A percentile compares a stretch with the other conserved stretches of the same genome.
These are phyloP conservation scores for Cheilosia scutellata DNA, from an alignment of 2,888 invertebrate genomes.

Conservation along the genomic window DNA sequence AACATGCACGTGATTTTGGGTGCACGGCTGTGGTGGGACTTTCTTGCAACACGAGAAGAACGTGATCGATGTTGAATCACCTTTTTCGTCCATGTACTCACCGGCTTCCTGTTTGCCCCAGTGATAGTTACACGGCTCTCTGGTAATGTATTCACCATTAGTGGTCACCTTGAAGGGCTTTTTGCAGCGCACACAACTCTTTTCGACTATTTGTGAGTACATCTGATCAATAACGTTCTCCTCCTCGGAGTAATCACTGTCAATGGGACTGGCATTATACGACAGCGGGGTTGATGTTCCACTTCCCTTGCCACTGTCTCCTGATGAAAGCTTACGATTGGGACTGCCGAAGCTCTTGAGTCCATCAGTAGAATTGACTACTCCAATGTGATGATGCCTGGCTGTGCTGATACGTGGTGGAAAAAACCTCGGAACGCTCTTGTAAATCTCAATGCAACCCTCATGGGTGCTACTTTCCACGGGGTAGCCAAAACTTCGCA, in stretches of 20 bases:
- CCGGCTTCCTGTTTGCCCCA: conserved; percentile 91
- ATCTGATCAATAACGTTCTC: conserved; percentile 76
- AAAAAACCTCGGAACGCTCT: conserved; percentile 85
- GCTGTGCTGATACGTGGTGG: conserved; percentile 47
- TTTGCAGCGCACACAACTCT: conserved; percentile 90
- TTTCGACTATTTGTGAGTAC: conserved; percentile 83
- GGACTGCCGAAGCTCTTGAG: conserved; percentile 75
- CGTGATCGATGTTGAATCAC: conserved; percentile 79
- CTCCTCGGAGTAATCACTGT: conserved; percentile 80
- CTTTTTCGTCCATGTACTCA: conserved; percentile 79
- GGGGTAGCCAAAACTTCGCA: conserved; percentile 90
- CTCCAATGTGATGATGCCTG: conserved; percentile 53
- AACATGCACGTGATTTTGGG: conserved; percentile 88
- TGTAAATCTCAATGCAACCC: conserved; percentile 87
- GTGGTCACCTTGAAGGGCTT: conserved; percentile 89
- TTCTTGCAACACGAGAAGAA: conserved; percentile 68
- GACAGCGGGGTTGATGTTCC: conserved; percentile 85
- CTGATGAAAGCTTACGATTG: conserved; percentile 79
- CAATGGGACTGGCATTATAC: conserved; percentile 85
- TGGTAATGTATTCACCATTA: conserved; percentile 89
- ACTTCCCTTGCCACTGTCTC: conserved; percentile 85
- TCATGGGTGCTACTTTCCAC: conserved; percentile 87
- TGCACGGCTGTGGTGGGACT: conserved; percentile 86
- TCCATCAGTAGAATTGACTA: conserved; percentile 81
- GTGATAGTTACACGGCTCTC: conserved; percentile 93